phyloP scores from a whole-genome alignment of 2,888 invertebrate genomes.

The Eristalis arbustorum region DNA sequence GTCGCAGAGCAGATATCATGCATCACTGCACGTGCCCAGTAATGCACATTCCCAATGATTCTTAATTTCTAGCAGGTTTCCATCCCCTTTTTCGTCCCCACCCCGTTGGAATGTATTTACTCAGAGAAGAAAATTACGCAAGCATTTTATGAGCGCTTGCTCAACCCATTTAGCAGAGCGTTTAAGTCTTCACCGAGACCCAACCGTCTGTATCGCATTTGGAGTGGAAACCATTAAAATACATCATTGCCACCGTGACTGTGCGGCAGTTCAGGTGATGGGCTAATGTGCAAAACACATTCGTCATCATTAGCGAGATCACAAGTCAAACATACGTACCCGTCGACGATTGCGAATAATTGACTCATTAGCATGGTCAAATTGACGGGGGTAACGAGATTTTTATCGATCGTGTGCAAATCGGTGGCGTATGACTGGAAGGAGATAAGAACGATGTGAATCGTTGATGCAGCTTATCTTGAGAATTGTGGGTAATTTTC shows the following conservation, averaged over 20 bases:
- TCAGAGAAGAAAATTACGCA: not conserved
- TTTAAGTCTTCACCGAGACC: not conserved
- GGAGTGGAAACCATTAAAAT: not conserved
- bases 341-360: too few relatives aligned
- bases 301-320: not conserved
- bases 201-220: not conserved
- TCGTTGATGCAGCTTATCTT: too few relatives aligned
- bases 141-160: not conserved
- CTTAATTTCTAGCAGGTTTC: not conserved
- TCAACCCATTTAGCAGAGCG: not conserved
- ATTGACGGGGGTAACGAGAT: too few relatives aligned
- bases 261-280: not conserved
- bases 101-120: not conserved
- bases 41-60: not conserved
- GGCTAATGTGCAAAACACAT: not conserved
- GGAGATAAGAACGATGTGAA: too few relatives aligned
- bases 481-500: too few relatives aligned
- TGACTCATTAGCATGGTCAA: too few relatives aligned
- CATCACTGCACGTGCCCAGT: not conserved
- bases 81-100: not conserved
- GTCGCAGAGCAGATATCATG: not conserved
- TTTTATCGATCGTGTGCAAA: too few relatives aligned
- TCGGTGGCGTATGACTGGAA: too few relatives aligned
- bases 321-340: not conserved
- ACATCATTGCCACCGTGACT: not conserved